These are phyloP conservation scores for Paratrypauchen microcephalus DNA, from an alignment of 2,797 vertebrate species.

Conservation along the genomic window DNA sequence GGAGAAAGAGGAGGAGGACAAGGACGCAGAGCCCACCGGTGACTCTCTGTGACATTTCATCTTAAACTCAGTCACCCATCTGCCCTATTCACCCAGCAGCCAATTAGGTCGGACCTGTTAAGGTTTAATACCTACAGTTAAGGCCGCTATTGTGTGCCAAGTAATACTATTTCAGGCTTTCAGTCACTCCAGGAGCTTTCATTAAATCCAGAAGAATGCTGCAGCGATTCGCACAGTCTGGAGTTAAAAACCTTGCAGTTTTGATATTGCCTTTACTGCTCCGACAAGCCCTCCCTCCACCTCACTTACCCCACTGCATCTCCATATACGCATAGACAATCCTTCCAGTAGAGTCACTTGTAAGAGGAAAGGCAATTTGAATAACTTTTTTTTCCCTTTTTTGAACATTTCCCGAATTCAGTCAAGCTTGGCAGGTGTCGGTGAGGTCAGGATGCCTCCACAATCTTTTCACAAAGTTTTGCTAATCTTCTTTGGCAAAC, in stretches of 20 bases:
- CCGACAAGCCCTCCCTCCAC: conserved; percentile 1
- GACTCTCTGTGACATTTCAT: conserved; percentile 63
- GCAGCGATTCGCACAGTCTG: conserved; percentile 64
- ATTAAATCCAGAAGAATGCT: conserved; percentile 79
- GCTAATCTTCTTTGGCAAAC: conserved; percentile 24
- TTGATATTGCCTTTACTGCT: conserved; percentile 60
- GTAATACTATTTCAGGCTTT: conserved; percentile 77
- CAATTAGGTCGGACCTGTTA: conserved; percentile 76
- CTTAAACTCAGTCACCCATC: conserved; percentile 56
- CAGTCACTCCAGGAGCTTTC: conserved; percentile 70
- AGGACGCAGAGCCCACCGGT: conserved; percentile 53
- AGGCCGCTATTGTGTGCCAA: conserved; percentile 72
- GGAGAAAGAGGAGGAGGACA: conserved; percentile 49
- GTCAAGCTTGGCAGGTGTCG: conserved; percentile 27
- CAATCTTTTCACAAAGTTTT: conserved; percentile 28
- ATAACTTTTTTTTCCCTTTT: conserved; percentile 38
- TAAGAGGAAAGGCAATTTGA: conserved; percentile 27
- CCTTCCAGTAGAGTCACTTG: conserved; percentile 60
- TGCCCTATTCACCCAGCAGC: conserved; percentile 68
- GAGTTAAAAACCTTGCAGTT: conserved; percentile 64
- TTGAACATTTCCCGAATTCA: conserved; percentile 14
- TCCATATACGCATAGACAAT: conserved; percentile 50
- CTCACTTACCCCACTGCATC: conserved; percentile 25
- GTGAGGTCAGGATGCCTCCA: conserved; percentile 48
- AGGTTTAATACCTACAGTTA: conserved; percentile 80